Conservation (phyloP, 2,113 vertebrate species). For the Dasyornis broadbenti region DNA sequence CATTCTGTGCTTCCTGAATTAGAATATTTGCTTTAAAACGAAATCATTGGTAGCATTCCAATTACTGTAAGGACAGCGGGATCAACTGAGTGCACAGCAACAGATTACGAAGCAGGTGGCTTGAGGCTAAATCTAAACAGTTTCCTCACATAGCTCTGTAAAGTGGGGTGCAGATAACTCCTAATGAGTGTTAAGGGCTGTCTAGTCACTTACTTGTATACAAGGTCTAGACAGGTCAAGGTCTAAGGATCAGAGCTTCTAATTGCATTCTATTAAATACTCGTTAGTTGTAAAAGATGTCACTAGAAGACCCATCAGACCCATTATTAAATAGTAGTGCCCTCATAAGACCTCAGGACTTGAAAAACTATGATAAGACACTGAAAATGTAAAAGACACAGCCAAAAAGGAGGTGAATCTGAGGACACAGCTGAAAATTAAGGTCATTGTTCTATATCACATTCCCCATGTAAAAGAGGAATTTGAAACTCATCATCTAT, state of each 20-base stretch:
- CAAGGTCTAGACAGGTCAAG: constrained; percentile 48
- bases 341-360: neutral
- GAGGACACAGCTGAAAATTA: constrained; percentile 58
- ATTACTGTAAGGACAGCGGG: constrained; percentile 56
- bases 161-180: constrained; percentile 65
- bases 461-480: constrained; percentile 48
- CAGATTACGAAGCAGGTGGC: constrained; percentile 79
- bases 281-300: constrained; percentile 11
- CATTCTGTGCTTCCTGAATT: neutral
- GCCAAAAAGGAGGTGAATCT: constrained; percentile 56
- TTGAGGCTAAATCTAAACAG: constrained; percentile 74
- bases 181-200: constrained; percentile 63
- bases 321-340: constrained; percentile 34
- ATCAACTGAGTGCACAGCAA: constrained; percentile 68
- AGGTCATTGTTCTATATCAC: constrained; percentile 60
- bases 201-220: constrained; percentile 39
- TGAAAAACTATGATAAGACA: constrained; percentile 15
- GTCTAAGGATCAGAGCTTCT: constrained; percentile 40
- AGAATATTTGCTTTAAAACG: constrained; percentile 56
- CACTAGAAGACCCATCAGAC: neutral
- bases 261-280: constrained; percentile 55
- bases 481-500: constrained; percentile 48
- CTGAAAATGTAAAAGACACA: neutral
- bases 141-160: constrained; percentile 74
- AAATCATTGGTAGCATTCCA: constrained; percentile 55